phyloP scores from a whole-genome alignment of 2,797 vertebrate species.

The Oryzias sinensis region DNA sequence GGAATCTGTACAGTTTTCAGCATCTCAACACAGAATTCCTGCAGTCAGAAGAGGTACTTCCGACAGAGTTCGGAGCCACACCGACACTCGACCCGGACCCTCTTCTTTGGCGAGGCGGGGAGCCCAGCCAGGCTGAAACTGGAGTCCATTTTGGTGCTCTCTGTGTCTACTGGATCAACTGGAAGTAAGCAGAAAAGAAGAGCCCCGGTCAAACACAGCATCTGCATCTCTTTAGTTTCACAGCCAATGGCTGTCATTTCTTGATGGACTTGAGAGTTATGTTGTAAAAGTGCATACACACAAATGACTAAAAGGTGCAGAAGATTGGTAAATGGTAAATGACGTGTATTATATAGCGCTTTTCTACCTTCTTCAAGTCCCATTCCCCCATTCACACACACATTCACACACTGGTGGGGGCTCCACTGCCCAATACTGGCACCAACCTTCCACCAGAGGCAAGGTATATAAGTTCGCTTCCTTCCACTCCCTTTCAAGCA shows the following conservation, averaged over 20 bases:
- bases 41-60: slow-evolving; percentile 86
- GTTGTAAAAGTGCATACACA: background rate
- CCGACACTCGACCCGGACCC: slow-evolving; percentile 86
- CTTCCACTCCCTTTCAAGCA: too few species aligned
- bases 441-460: too few species aligned
- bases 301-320: background rate
- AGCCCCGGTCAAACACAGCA: background rate
- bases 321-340: too few species aligned
- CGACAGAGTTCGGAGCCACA: slow-evolving; percentile 86
- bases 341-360: too few species aligned
- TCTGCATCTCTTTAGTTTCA: too few species aligned
- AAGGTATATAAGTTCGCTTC: too few species aligned
- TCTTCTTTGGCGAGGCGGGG: slow-evolving; percentile 82
- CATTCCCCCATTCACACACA: too few species aligned
- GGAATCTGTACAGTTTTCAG: too few species aligned
- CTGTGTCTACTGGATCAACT: slow-evolving; percentile 89
- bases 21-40: too few species aligned
- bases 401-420: too few species aligned
- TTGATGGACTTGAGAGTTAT: background rate
- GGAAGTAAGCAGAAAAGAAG: slow-evolving; percentile 28
- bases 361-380: too few species aligned
- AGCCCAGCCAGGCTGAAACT: slow-evolving; percentile 84
- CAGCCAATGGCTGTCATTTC: background rate
- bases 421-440: too few species aligned
- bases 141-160: slow-evolving; percentile 90